These are phyloP conservation scores for Nephrotoma guestfalica DNA, from an alignment of 2,888 invertebrate genomes.

Conservation along the genomic window DNA sequence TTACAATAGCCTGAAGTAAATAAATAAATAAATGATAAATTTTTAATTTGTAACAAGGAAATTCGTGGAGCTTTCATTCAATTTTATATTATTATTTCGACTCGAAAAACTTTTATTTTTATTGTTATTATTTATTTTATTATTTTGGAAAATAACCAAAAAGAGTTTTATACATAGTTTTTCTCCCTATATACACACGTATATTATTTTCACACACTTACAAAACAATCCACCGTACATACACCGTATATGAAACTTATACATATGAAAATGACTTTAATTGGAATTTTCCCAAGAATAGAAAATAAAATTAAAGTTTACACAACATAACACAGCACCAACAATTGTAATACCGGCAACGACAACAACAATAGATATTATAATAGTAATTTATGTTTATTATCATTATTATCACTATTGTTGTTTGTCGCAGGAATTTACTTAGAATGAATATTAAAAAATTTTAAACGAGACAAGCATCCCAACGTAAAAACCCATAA, in stretches of 20 bases:
- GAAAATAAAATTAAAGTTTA: not conserved
- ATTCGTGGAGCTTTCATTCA: too few species aligned
- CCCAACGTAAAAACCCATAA: not conserved
- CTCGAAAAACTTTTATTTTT: not conserved
- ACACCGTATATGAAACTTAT: not conserved
- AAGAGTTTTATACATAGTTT: not conserved
- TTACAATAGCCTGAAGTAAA: too few species aligned
- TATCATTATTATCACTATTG: not conserved
- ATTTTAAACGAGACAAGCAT: not conserved
- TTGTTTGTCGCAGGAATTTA: not conserved
- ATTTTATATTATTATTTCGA: not conserved
- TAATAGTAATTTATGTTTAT: not conserved
- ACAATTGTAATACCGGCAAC: not conserved
- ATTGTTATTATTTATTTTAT: not conserved
- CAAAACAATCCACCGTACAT: not conserved
- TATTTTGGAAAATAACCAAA: not conserved
- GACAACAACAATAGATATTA: not conserved
- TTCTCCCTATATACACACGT: not conserved
- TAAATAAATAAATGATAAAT: too few species aligned
- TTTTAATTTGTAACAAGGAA: too few species aligned
- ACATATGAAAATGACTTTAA: not conserved
- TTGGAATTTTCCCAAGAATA: not conserved
- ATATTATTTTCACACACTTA: not conserved
- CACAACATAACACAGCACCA: not conserved
- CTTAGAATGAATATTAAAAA: not conserved